Evolutionary conservation across 2,113 vertebrate species (phyloP).

Genomic region (Engystomops pustulosus): DNA sequence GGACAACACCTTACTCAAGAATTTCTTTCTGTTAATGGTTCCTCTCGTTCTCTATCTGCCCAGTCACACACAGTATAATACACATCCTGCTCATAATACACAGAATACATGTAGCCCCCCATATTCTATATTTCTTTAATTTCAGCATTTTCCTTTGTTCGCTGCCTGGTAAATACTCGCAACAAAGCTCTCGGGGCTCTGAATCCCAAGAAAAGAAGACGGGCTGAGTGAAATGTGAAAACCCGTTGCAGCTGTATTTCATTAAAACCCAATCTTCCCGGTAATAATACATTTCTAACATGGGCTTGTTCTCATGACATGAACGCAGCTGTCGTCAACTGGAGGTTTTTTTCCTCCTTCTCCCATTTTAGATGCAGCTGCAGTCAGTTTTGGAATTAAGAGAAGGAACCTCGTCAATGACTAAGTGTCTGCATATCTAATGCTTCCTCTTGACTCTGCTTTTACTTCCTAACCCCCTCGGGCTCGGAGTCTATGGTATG

Average conservation of each 20-base stretch:
- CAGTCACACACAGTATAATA: too few species aligned
- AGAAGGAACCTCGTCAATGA: slow-evolving; percentile 23
- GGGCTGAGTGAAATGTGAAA: slow-evolving; percentile 14
- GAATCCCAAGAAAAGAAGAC: background rate
- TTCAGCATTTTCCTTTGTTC: background rate
- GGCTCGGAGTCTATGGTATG: slow-evolving; percentile 19
- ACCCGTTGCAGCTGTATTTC: slow-evolving; percentile 52
- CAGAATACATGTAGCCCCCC: too few species aligned
- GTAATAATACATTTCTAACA: slow-evolving; percentile 57
- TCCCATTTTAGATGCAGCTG: slow-evolving; percentile 48
- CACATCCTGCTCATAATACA: too few species aligned
- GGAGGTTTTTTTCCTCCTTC: background rate
- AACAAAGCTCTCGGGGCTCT: background rate
- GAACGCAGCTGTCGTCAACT: slow-evolving; percentile 45
- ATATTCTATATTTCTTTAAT: background rate
- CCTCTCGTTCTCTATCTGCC: too few species aligned
- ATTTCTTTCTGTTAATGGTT: too few species aligned
- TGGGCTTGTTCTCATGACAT: slow-evolving; percentile 45
- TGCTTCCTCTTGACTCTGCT: slow-evolving; percentile 32
- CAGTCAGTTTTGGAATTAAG: background rate
- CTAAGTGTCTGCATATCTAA: slow-evolving; percentile 37
- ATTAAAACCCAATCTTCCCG: slow-evolving; percentile 47
- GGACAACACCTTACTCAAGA: too few species aligned
- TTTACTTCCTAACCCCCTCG: background rate
- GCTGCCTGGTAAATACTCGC: background rate